A percentile compares a stretch with the other conserved stretches of the same genome.
phyloP scores from a whole-genome alignment of 1,140 invertebrate genomes.

The Macrobrachium rosenbergii region DNA sequence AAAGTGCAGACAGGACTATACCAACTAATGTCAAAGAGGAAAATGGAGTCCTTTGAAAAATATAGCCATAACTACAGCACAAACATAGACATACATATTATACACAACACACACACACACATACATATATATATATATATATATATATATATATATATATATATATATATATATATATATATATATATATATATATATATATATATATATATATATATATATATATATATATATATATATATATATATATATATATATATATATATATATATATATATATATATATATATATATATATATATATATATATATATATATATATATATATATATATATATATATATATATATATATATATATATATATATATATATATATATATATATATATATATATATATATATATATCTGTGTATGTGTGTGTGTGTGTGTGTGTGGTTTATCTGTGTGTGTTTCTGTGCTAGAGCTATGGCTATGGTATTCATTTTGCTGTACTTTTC shows the following conservation, averaged over 20 bases:
- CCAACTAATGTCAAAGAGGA: no score
- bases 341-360: background rate
- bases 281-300: background rate
- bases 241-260: constrained; percentile 13
- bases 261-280: background rate
- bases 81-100: background rate
- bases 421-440: no score
- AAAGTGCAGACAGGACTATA: no score
- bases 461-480: no score
- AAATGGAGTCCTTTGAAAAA: no score
- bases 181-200: background rate
- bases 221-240: background rate
- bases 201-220: background rate
- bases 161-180: constrained; percentile 12
- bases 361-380: constrained; percentile 17
- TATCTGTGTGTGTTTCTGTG: no score
- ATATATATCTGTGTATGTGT: no score
- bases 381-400: constrained; percentile 17
- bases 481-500: no score
- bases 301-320: background rate
- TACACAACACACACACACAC: background rate
- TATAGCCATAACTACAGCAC: no score
- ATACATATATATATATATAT: constrained; percentile 10
- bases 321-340: background rate
- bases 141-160: constrained; percentile 17